A percentile compares a stretch with the other conserved stretches of the same genome.
Conservation (phyloP, 2,797 vertebrate genomes). For the Percopsis omiscomaycus region DNA sequence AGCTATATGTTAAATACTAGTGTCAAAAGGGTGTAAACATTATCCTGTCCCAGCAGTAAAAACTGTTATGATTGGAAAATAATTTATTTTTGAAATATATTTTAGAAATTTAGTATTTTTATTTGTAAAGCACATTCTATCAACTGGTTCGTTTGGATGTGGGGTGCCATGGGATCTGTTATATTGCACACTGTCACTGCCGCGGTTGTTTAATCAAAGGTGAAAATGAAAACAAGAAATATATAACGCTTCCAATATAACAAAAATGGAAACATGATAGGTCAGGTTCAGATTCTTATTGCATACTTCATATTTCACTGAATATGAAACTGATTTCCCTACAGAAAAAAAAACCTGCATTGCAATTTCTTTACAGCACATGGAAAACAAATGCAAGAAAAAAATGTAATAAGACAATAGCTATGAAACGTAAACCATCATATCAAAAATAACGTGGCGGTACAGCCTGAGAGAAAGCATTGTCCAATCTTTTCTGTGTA, state of each 20-base stretch:
- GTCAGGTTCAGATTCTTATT: constrained; percentile 32
- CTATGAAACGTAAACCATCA: constrained; percentile 11
- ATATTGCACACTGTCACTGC: not conserved
- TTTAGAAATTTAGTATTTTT: not conserved
- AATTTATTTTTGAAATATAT: not conserved
- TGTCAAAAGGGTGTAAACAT: too few relatives aligned
- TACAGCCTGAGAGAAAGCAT: constrained; percentile 23
- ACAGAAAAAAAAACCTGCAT: constrained; percentile 10
- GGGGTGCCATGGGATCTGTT: not conserved
- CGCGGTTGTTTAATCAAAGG: constrained; percentile 5
- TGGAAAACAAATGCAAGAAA: constrained; percentile 4
- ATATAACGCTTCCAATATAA: not conserved
- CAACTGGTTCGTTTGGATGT: not conserved
- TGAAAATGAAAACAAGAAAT: not conserved
- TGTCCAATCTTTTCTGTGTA: constrained; percentile 8
- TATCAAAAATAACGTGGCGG: constrained; percentile 4
- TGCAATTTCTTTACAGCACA: constrained; percentile 16
- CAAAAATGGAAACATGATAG: not conserved
- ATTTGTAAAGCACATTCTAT: not conserved
- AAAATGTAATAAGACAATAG: constrained; percentile 29
- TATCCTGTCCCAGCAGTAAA: not conserved
- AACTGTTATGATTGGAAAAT: not conserved
- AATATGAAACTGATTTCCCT: constrained; percentile 46
- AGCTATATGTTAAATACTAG: too few relatives aligned
- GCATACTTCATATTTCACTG: constrained; percentile 34